Evolutionary conservation across 2,113 vertebrate species (phyloP), one percentile per base, ranked within the genome.

Genomic region (Orycteropus afer): DNA sequence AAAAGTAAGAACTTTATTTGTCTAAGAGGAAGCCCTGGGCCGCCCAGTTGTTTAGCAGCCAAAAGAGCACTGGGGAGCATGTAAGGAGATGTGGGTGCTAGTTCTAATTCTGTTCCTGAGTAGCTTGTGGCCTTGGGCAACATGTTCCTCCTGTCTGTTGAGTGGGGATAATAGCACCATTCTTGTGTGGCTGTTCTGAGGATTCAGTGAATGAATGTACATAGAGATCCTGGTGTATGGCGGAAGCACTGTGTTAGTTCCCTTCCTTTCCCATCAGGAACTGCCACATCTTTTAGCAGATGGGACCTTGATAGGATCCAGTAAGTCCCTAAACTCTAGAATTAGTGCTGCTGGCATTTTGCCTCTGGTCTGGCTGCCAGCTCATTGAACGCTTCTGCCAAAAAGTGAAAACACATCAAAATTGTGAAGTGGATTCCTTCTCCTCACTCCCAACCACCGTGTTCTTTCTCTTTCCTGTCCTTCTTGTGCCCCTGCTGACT

Each of bases 1-100:
- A 97, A 99, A 99, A 98, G 99, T 99, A 98, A 98, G 99, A 84
- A 22, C 27, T 87, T 71, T 20, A 12, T 93, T 95, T 85, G 27
- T 37, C 82, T 18, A 12, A 32, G 25, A 4, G 2, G 79, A 59
- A 49, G 9, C 14, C 47, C 69, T 15, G 82, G 65, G 34, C 8
- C 2, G 0, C 3, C 27, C 14, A 8, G 34, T 13, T 73, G 80
- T 37, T 32, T 27, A 55, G 29, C 45, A 63, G 69, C 22, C 40
- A 0, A 3, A 14, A 57, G 45, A 55, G 84, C 47, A 1, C 51
- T n/a, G 61, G 18, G 15, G 47, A 51, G 37, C 47, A 53, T 40
- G 7, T 17, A 5, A 0, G 15, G 57, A 7, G 8, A 9, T 5
- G 34, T 55, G 12, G 49, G 23, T 0, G 3, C n/a, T 13, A 1